Base-by-base conservation (phyloP, 2,888 invertebrate species). In the Galeopsomyia nigrocyanea region DNA sequence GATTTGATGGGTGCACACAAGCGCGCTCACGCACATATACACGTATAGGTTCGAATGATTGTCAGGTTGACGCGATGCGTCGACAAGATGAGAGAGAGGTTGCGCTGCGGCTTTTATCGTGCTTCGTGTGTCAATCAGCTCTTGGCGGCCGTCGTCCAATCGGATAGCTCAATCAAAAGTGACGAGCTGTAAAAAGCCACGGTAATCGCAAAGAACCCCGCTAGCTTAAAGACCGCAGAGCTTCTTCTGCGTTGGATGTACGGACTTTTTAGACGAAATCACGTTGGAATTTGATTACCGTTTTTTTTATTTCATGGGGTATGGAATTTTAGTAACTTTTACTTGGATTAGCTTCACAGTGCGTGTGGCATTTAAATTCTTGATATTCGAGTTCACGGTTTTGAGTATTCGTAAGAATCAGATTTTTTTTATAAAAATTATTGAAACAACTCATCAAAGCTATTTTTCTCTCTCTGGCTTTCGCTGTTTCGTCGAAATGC, bases 161-260 rank as follows among this genome's bases (percentile, higher is more conserved):
- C 61, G 56, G 49, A 71, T 61, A 49, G 56, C 56, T 67, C 58
- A 66, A 66, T 67, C 61, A 71, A 50, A 71, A 71, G 62, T 62
- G 66, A 71, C 71, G 56, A 31, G 56, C 50, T 56, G 51, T 71
- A 71, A 71, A 71, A 70, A 65, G 53, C 53, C 19, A n/a, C 60
- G 55, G 68, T 61, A 61, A 68, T 61, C 61, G 14, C 39, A 46
- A 58, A 39, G 5, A 58, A 46, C 39, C 46, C 46, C 46, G 2
- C 14, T 58, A 46, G 39, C 39, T 19, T 19, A 7, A 16, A 58
- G 57, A n/a, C 31, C 57, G 57, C 26, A 31, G 26, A 31, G 46
- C 17, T 46, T 39, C 19, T 19, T 39, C n/a, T 58, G 46, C 39
- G 58, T 19, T 19, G 22, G n/a, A 10, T 58, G 39, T 10, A 26